A percentile compares a stretch with the other conserved stretches of the same genome.
phyloP scores from a whole-genome alignment of 2,797 vertebrate genomes.

The Gymnoscopelus microlampas region DNA sequence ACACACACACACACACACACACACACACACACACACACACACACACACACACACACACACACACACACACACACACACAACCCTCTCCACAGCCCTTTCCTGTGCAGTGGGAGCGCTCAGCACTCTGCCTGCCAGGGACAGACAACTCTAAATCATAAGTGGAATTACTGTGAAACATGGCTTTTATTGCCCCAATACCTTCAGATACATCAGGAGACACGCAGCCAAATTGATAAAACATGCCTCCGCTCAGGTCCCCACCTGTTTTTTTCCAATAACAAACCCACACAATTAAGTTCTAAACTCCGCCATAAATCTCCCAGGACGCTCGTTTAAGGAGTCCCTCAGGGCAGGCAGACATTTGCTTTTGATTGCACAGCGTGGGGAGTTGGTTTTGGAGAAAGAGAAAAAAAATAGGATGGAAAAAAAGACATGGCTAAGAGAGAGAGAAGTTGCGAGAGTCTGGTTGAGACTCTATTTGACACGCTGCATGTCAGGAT shows the following conservation, averaged over 20 bases:
- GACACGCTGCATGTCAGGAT: slow-evolving; percentile 16
- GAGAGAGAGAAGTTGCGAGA: too few relatives aligned
- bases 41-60: background rate
- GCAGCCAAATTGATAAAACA: slow-evolving; percentile 74
- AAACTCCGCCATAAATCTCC: slow-evolving; percentile 76
- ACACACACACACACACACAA: background rate
- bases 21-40: background rate
- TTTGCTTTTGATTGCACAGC: slow-evolving; percentile 70
- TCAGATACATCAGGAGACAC: slow-evolving; percentile 61
- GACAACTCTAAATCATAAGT: slow-evolving; percentile 69
- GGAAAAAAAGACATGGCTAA: too few relatives aligned
- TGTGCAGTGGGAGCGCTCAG: slow-evolving; percentile 39
- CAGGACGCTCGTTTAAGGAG: slow-evolving; percentile 70
- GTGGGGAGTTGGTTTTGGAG: slow-evolving; percentile 30
- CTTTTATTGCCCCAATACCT: slow-evolving; percentile 61
- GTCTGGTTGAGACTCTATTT: too few relatives aligned
- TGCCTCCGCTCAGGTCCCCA: slow-evolving; percentile 70
- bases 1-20: slow-evolving; percentile 2
- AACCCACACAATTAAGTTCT: slow-evolving; percentile 77
- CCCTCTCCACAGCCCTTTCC: slow-evolving; percentile 37
- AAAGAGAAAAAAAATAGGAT: slow-evolving; percentile 24
- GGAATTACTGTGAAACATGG: slow-evolving; percentile 65
- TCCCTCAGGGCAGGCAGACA: slow-evolving; percentile 67
- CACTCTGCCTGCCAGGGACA: slow-evolving; percentile 50
- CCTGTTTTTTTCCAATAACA: slow-evolving; percentile 78